phyloP scores from a whole-genome alignment of 2,113 vertebrate genomes.

The Heterotis niloticus region DNA sequence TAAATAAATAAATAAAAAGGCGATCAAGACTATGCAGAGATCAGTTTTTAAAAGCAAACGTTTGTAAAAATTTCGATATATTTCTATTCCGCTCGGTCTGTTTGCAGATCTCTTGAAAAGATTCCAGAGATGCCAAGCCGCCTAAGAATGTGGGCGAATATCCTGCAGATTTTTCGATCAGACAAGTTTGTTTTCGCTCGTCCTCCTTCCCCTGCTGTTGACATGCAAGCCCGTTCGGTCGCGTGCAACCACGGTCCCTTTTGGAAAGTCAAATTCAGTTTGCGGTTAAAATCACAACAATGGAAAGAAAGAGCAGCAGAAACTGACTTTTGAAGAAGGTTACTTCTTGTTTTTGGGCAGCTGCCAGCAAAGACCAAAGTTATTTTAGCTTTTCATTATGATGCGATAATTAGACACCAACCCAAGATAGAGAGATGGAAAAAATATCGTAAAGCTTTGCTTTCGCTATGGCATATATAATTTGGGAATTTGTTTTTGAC shows the following conservation, averaged over 20 bases:
- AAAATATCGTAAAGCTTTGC: constrained; percentile 28
- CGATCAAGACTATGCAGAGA: too few species aligned
- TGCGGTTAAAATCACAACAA: constrained; percentile 32
- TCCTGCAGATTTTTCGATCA: not conserved
- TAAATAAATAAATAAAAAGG: too few species aligned
- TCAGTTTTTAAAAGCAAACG: not conserved
- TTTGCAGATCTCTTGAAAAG: not conserved
- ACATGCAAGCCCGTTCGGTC: constrained; percentile 1
- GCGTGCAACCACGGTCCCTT: not conserved
- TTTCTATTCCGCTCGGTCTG: not conserved
- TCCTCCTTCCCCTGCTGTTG: not conserved
- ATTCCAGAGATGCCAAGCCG: not conserved
- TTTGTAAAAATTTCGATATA: not conserved
- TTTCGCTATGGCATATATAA: constrained; percentile 31
- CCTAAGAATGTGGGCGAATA: not conserved
- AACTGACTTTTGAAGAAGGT: constrained; percentile 30
- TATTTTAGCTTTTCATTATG: constrained; percentile 43
- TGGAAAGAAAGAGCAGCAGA: constrained; percentile 11
- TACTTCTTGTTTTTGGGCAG: constrained; percentile 24
- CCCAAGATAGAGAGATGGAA: constrained; percentile 36
- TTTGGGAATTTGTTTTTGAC: constrained; percentile 23
- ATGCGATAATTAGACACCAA: constrained; percentile 46
- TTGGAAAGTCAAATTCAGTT: constrained; percentile 12
- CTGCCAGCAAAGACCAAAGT: constrained; percentile 38
- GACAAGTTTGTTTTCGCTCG: not conserved